Evolutionary conservation across 2,113 vertebrate genomes (phyloP).

Genomic region (Herpetotheres cachinnans): DNA sequence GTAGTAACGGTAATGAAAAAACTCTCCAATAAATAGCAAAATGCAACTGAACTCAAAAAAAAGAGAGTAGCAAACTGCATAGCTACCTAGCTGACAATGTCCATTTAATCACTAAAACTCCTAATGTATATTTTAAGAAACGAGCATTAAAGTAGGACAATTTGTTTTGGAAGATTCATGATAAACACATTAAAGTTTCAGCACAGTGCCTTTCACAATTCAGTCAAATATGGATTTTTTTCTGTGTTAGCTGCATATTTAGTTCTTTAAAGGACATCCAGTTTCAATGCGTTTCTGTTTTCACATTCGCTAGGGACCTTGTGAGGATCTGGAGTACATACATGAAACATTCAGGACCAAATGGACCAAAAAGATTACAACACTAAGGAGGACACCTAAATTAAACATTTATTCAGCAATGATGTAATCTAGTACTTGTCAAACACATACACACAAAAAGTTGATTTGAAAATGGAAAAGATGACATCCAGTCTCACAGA

Average conservation of each 20-base stretch:
- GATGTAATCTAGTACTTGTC: constrained; percentile 52
- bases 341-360: constrained; percentile 63
- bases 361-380: constrained; percentile 62
- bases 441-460: background rate
- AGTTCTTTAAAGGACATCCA: constrained; percentile 43
- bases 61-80: background rate
- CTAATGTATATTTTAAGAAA: constrained; percentile 51
- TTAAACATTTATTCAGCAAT: constrained; percentile 65
- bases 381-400: constrained; percentile 52
- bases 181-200: constrained; percentile 62
- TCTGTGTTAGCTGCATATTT: constrained; percentile 10
- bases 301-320: constrained; percentile 17
- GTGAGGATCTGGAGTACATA: constrained; percentile 38
- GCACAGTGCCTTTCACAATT: background rate
- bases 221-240: background rate
- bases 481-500: background rate
- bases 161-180: constrained; percentile 41
- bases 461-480: constrained; percentile 33
- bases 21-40: background rate
- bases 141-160: constrained; percentile 25
- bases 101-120: constrained; percentile 11
- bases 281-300: constrained; percentile 26
- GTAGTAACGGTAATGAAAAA: background rate
- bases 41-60: background rate
- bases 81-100: background rate